Conservation (phyloP, 2,113 vertebrate genomes). For the Amphiprion percula region DNA sequence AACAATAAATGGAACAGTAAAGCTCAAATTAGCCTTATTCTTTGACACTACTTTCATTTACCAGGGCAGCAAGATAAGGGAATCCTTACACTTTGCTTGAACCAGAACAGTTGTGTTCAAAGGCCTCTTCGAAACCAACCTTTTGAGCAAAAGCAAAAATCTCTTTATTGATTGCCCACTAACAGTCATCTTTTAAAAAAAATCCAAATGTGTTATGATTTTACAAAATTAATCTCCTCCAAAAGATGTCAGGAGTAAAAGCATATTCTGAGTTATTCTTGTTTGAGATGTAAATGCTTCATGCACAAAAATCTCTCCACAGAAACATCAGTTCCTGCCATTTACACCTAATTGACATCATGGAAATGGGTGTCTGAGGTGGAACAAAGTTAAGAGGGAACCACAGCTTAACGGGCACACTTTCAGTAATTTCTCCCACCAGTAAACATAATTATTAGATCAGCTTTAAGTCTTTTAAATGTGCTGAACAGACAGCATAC, state of each 20-base stretch:
- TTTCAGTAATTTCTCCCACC: neutral
- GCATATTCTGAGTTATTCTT: neutral
- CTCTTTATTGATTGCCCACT: neutral
- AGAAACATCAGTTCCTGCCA: neutral
- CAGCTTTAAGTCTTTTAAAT: neutral
- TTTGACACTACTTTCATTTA: neutral
- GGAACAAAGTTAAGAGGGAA: neutral
- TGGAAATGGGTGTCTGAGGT: neutral
- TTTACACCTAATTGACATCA: neutral
- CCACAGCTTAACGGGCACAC: neutral
- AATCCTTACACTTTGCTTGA: neutral
- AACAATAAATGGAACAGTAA: too few species aligned
- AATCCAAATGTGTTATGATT: neutral
- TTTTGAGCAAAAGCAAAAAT: neutral
- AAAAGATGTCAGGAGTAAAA: neutral
- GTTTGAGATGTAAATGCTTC: neutral
- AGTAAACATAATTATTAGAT: conserved; percentile 5
- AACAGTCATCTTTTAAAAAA: neutral
- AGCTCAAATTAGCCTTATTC: neutral
- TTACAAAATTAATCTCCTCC: neutral
- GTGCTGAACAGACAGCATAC: conserved; percentile 4
- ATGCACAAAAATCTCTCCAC: neutral
- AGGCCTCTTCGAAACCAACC: neutral
- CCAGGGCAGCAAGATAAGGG: neutral
- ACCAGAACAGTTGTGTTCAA: neutral